Evolutionary conservation across 2,888 invertebrate species (phyloP), one percentile per base, ranked within the genome.

Genomic region (Trissolcus japonicus): DNA sequence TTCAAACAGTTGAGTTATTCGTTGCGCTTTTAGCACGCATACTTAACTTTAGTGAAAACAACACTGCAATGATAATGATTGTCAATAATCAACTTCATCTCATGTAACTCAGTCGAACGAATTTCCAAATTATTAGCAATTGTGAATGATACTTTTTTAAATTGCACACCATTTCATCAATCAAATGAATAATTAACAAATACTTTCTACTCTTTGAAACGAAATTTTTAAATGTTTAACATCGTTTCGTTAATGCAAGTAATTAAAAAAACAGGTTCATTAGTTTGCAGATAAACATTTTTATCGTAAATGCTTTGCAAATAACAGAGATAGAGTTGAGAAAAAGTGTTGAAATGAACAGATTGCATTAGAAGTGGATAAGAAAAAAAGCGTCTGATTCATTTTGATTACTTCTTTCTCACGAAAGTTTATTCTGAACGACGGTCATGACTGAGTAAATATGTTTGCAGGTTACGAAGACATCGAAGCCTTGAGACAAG

Each of bases 401-500:
- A 66, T 60, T 66, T 73, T 66, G 61, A 62, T 9, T 4, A 43
- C 48, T 69, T 62, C 40, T 17, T 63, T 51, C 19, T 51, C 17
- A 4, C 14, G 51, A 16, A 51, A 51, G n/a, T 46, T 46, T 16
- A 14, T 1, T 21, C 6, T 51, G 19, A 51, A 21, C 17, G 35
- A 21, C 21, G 9, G 2, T 51, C 4, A 21, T 46, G 11, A 51
- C 16, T 6, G 14, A 25, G 25, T 50, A 17, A 53, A 40, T 61
- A 19, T 43, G 25, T 60, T 59, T 72, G 17, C 54, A 89, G 89
- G 87, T 83, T 83, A 88, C 79, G 86, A 88, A 71, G 86, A 89
- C 78, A 90, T 91, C 71, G 88, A 89, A 79, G 89, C 90, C 84
- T 89, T 92, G 82, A 91, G 91, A 68, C 89, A 91, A 81, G 95